These are phyloP conservation scores for Leptobrachium leishanense DNA, from an alignment of 2,113 vertebrate species.

Conservation along the genomic window DNA sequence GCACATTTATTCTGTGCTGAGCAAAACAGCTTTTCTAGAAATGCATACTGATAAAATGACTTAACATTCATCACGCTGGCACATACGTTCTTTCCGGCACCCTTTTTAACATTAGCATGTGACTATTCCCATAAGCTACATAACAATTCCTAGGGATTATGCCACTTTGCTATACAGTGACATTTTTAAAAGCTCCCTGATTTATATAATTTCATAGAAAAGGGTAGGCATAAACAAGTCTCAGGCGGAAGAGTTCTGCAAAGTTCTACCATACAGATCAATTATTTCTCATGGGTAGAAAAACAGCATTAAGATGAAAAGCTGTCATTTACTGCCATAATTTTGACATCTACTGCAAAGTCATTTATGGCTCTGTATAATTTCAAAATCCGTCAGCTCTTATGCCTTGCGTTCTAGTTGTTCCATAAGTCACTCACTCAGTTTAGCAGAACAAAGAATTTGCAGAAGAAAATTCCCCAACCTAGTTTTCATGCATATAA, in stretches of 20 bases:
- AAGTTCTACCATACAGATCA: constrained; percentile 49
- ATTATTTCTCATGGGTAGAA: constrained; percentile 53
- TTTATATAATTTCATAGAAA: constrained; percentile 24
- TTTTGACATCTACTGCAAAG: constrained; percentile 34
- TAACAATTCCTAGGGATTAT: constrained; percentile 35
- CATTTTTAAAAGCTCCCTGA: constrained; percentile 12
- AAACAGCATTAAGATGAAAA: constrained; percentile 46
- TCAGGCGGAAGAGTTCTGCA: constrained; percentile 1
- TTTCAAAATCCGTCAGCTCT: constrained; percentile 39
- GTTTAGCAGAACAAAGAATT: constrained; percentile 43
- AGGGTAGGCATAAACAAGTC: constrained; percentile 23
- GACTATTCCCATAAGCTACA: constrained; percentile 15
- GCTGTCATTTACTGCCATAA: constrained; percentile 49
- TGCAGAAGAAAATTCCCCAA: constrained; percentile 25
- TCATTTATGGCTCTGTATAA: constrained; percentile 44
- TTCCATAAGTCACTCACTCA: constrained; percentile 34
- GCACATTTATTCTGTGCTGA: too few species aligned
- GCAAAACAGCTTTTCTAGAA: too few species aligned
- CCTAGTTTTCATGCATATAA: constrained; percentile 41
- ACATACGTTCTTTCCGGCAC: neutral
- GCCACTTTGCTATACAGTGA: constrained; percentile 26
- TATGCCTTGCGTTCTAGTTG: constrained; percentile 23
- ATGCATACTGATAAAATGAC: neutral
- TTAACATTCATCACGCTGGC: neutral
- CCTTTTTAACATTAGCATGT: neutral